phyloP scores from a whole-genome alignment of 1,140 invertebrate species.

The Musca domestica region DNA sequence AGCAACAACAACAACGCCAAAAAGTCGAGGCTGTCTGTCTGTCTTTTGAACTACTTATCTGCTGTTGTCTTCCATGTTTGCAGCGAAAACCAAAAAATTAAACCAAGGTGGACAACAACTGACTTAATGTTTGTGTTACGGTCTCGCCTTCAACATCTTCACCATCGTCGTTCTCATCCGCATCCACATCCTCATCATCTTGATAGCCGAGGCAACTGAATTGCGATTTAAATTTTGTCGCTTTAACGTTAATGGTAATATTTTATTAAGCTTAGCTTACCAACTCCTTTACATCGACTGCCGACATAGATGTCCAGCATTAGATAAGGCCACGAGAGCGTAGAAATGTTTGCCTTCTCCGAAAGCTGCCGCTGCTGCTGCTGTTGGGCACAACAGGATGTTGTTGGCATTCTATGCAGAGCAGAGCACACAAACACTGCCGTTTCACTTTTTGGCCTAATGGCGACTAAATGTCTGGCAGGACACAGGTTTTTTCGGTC shows the following conservation, averaged over 20 bases:
- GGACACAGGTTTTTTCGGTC: neutral
- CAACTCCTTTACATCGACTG: neutral
- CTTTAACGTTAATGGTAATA: conserved; percentile 22
- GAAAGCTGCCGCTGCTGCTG: neutral
- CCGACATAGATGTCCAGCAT: conserved; percentile 11
- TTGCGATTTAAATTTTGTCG: conserved; percentile 22
- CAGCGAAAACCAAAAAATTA: neutral
- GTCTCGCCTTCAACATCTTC: neutral
- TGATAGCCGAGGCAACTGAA: conserved; percentile 8
- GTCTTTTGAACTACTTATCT: neutral
- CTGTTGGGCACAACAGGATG: neutral
- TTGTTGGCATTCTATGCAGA: neutral
- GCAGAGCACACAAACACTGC: neutral
- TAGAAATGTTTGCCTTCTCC: neutral
- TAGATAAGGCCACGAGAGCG: neutral
- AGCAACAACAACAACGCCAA: neutral
- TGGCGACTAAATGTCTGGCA: conserved; percentile 17
- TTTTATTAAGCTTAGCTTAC: conserved; percentile 8
- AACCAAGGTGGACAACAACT: too few species aligned
- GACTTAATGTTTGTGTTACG: too few species aligned
- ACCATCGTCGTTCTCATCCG: neutral
- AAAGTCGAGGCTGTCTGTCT: neutral
- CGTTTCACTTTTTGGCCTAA: conserved; percentile 1
- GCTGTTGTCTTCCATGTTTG: neutral
- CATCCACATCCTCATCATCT: neutral